These are phyloP conservation scores for Chaetodon trifasciatus DNA, from an alignment of 2,797 vertebrate species.

Conservation along the genomic window DNA sequence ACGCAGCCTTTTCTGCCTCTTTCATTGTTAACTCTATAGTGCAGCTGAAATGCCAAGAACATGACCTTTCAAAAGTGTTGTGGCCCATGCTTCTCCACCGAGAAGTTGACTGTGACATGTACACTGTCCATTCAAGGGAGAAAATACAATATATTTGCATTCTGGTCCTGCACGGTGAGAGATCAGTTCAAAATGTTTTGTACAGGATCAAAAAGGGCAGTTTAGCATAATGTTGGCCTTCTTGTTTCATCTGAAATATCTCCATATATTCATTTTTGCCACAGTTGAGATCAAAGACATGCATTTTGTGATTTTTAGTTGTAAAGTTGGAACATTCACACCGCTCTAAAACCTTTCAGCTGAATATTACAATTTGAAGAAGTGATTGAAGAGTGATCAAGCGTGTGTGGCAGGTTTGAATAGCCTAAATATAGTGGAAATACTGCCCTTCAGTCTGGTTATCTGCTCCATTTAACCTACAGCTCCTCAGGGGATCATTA, in stretches of 20 bases:
- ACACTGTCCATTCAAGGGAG: neutral
- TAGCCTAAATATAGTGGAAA: constrained; percentile 19
- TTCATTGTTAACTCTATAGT: neutral
- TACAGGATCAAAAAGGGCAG: neutral
- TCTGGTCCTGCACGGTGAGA: neutral
- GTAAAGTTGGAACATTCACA: neutral
- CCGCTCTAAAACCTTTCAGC: neutral
- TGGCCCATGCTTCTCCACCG: neutral
- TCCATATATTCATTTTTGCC: neutral
- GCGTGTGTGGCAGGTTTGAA: constrained; percentile 9
- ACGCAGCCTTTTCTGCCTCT: neutral
- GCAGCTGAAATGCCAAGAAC: neutral
- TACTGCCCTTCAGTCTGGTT: constrained; percentile 33
- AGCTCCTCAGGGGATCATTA: constrained; percentile 26
- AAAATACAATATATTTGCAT: neutral
- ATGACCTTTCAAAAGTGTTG: neutral
- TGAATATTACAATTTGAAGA: neutral
- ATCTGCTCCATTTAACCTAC: constrained; percentile 47
- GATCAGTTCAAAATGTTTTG: neutral
- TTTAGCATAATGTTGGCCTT: neutral
- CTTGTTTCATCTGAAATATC: constrained; percentile 7
- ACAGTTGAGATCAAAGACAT: neutral
- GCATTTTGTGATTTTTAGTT: neutral
- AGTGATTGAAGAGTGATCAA: constrained; percentile 5
- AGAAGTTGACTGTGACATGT: neutral